Percentiles rank a stretch among this genome's conserved stretches.
Evolutionary conservation across 1,140 invertebrate species (phyloP).

Genomic region (roundworm (Caenorhabditis elegans)): WBcel235 BX284606.5:3602501-3603000

Average conservation of each 20-base stretch:
- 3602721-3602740: neutral
- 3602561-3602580: too few relatives aligned
- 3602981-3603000: slow-evolving; percentile 51
- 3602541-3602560: neutral
- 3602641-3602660: neutral
- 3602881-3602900: slow-evolving; percentile 1
- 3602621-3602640: slow-evolving; percentile 29
- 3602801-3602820: neutral
- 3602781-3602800: neutral
- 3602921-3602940: slow-evolving; percentile 48
- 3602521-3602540: neutral
- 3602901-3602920: slow-evolving; percentile 41
- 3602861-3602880: neutral
- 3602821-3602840: neutral
- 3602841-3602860: neutral
- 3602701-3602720: too few relatives aligned
- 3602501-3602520: slow-evolving; percentile 28
- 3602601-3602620: neutral
- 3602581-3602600: neutral
- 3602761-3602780: neutral
- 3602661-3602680: neutral
- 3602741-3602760: neutral
- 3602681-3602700: too few relatives aligned
- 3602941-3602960: slow-evolving; percentile 44
- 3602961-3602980: slow-evolving; percentile 47